phyloP scores from a whole-genome alignment of 2,797 vertebrate genomes.

The Bradypodion ventrale region DNA sequence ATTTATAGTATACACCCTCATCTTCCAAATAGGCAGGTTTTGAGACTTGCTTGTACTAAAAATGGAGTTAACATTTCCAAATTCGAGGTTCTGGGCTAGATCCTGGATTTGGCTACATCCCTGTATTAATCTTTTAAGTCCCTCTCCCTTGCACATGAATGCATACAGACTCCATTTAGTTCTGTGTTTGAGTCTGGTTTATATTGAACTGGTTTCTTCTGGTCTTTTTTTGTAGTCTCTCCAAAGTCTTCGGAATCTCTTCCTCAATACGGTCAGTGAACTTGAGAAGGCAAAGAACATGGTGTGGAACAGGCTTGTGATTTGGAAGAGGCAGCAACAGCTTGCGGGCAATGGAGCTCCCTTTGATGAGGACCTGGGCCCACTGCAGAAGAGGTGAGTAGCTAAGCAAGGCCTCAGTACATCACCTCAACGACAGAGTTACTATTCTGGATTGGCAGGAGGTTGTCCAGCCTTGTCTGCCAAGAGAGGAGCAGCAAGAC shows the following conservation, averaged over 20 bases:
- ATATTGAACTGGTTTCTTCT: background rate
- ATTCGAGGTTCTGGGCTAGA: background rate
- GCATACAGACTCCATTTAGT: too few relatives aligned
- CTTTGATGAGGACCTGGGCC: constrained; percentile 84
- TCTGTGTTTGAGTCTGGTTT: background rate
- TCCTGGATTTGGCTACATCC: background rate
- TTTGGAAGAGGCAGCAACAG: constrained; percentile 88
- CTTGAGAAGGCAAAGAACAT: constrained; percentile 79
- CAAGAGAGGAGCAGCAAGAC: background rate
- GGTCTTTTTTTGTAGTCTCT: background rate
- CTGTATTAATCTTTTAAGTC: background rate
- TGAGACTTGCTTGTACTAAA: background rate
- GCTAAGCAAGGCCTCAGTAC: background rate
- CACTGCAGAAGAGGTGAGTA: constrained; percentile 85
- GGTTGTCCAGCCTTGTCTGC: background rate
- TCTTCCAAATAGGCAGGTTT: background rate
- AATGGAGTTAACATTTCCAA: background rate
- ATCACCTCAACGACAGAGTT: background rate
- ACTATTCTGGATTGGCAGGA: background rate
- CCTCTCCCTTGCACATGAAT: background rate
- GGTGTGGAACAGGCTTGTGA: constrained; percentile 79
- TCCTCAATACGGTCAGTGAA: constrained; percentile 74
- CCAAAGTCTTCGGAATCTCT: constrained; percentile 77
- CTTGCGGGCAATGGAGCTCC: constrained; percentile 83
- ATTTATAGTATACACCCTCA: background rate